These are phyloP conservation scores for Pterocles gutturalis DNA, from an alignment of 2,113 vertebrate genomes.

Conservation along the genomic window DNA sequence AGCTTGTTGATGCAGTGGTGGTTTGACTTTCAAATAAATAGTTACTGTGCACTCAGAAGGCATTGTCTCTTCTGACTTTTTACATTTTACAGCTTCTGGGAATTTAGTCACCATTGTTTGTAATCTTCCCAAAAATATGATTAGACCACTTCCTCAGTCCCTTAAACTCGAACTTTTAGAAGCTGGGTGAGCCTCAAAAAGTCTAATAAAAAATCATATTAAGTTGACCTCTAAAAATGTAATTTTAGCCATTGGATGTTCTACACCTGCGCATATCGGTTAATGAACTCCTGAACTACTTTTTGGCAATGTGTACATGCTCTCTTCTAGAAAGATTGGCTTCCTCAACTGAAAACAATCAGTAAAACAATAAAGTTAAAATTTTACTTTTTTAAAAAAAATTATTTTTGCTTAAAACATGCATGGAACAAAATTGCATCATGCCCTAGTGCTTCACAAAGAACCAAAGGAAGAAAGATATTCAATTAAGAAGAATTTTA, in stretches of 20 bases:
- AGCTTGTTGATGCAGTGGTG: neutral
- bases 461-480: neutral
- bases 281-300: neutral
- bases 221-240: neutral
- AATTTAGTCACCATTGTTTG: conserved; percentile 39
- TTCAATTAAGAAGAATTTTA: neutral
- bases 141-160: conserved; percentile 21
- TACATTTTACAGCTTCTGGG: neutral
- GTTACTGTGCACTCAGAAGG: neutral
- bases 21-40: conserved; percentile 14
- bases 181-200: neutral
- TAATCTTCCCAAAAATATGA: conserved; percentile 20
- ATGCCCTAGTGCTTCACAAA: neutral
- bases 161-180: conserved; percentile 32
- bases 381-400: neutral
- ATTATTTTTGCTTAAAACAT: neutral
- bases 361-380: neutral
- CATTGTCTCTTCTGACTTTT: conserved; percentile 15
- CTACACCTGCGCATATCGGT: neutral
- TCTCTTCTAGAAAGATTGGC: neutral
- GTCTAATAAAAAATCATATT: neutral
- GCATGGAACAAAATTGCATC: neutral
- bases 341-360: neutral
- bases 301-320: neutral
- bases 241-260: neutral